Evolutionary conservation across 2,888 invertebrate genomes (phyloP), one percentile per base, ranked within the genome.

Genomic region (Slavum lentiscoides): DNA sequence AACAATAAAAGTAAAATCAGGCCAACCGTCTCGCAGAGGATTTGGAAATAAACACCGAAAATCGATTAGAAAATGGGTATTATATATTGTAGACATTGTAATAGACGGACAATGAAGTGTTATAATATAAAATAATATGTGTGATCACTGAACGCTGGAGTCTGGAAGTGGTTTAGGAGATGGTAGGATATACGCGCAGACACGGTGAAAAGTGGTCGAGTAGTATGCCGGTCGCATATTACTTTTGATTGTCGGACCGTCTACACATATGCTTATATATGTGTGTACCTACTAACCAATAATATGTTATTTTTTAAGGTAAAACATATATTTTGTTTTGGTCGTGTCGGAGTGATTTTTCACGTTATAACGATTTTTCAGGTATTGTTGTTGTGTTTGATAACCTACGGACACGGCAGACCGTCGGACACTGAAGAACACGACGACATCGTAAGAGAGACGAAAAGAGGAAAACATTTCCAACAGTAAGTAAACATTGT

Each of bases 1-100:
- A 70, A 77, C 77, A 62, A 70, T 77, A 70, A 77, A 69, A 69
- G 77, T 69, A 77, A 77, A 77, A 77, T 77, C 69, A 19, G 76
- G 76, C 49, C 76, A 61, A n/a, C 15, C 37, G 64, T 3, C 61
- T 67, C 67, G 43, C 9, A 0, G 55, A 72, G 1, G 39, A 70
- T 70, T 77, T 70, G 64, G 80, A 72, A 64, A 64, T 62, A 64
- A 70, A 39, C 43, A 19, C 43, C 64, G 37, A 80, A 69, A 70
- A 80, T 80, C 72, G 64, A 80, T 70, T 64, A 58, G 30, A 30
- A 19, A 4, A 19, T 62, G 8, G 39, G n/a, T 39, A 39, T 62
- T 55, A 39, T 62, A 1, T 59, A 13, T n/a, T n/a, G n/a, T n/a
- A 30, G 15, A 30, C 68, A n/a, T 30, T 69, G 37, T 37, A 62